Percentiles rank a stretch among this genome's conserved stretches.
Evolutionary conservation across 2,113 vertebrate species (phyloP).

Genomic region (Hystrix cristata): DNA sequence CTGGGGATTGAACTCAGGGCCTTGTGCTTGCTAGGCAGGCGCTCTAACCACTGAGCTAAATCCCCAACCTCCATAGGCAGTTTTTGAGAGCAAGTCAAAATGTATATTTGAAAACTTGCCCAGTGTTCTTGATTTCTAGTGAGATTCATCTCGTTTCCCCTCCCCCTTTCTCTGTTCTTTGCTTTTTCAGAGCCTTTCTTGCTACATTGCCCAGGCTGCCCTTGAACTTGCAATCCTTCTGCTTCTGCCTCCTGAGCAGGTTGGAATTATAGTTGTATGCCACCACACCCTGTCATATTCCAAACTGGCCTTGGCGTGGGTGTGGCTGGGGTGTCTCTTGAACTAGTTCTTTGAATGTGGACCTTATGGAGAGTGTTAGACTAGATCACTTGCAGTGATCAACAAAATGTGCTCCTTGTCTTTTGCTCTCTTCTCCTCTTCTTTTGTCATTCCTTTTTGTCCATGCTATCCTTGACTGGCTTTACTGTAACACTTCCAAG

Average conservation of each 20-base stretch:
- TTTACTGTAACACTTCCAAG: not conserved
- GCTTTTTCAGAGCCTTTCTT: not conserved
- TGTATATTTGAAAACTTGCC: not conserved
- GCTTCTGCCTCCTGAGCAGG: not conserved
- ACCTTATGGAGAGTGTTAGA: not conserved
- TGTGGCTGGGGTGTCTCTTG: not conserved
- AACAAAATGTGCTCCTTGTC: not conserved
- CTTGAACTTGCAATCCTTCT: not conserved
- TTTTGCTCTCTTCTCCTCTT: not conserved
- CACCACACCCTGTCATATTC: not conserved
- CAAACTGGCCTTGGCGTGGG: not conserved
- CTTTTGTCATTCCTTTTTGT: conserved; percentile 3
- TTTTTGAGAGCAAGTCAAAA: conserved; percentile 49
- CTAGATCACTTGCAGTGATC: not conserved
- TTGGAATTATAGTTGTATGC: not conserved
- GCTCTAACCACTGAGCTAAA: too few relatives aligned
- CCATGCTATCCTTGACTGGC: not conserved
- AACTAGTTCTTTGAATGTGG: not conserved
- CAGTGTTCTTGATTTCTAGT: not conserved
- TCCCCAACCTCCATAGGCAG: too few relatives aligned
- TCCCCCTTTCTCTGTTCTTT: not conserved
- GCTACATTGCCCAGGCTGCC: not conserved
- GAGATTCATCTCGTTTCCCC: not conserved
- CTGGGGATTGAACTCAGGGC: too few relatives aligned
- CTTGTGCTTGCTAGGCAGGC: too few relatives aligned